Evolutionary conservation across 2,888 invertebrate genomes (phyloP).

Genomic region (Vesta saturnalis): DNA sequence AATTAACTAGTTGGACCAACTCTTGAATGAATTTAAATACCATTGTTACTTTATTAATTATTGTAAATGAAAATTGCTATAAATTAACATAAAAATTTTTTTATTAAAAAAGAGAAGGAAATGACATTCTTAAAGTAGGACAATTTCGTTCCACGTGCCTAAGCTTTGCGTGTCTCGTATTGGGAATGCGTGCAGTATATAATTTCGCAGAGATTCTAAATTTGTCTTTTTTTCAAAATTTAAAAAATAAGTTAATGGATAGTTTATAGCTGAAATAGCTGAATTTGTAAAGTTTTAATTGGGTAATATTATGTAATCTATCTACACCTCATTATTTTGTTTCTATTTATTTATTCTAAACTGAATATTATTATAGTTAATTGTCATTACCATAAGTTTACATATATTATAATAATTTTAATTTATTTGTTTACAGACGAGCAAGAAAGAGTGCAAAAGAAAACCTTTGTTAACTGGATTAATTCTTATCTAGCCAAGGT

Average conservation of each 20-base stretch:
- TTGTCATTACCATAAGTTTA: too few species aligned
- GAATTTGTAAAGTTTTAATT: not conserved
- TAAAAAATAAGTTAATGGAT: not conserved
- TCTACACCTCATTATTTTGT: too few species aligned
- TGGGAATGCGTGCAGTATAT: not conserved
- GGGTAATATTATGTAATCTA: not conserved
- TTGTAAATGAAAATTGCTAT: too few species aligned
- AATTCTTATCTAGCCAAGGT: constrained; percentile 97
- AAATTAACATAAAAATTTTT: too few species aligned
- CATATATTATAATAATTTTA: constrained; percentile 9
- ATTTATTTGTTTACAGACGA: constrained; percentile 79
- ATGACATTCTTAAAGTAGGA: not conserved
- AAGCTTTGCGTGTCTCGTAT: not conserved
- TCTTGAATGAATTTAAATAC: too few species aligned
- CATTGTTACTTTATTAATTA: too few species aligned
- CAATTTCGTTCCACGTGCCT: not conserved
- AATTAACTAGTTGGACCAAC: too few species aligned
- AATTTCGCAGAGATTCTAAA: too few species aligned
- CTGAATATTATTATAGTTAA: too few species aligned
- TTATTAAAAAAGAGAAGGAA: not conserved
- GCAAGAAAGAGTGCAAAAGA: constrained; percentile 98
- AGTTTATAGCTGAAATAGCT: not conserved
- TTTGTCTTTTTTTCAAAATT: too few species aligned
- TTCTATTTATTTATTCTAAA: too few species aligned
- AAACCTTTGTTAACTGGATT: constrained; percentile 99